Base-by-base conservation (phyloP, 2,888 invertebrate species). In the Listrodromus nycthemerus region DNA sequence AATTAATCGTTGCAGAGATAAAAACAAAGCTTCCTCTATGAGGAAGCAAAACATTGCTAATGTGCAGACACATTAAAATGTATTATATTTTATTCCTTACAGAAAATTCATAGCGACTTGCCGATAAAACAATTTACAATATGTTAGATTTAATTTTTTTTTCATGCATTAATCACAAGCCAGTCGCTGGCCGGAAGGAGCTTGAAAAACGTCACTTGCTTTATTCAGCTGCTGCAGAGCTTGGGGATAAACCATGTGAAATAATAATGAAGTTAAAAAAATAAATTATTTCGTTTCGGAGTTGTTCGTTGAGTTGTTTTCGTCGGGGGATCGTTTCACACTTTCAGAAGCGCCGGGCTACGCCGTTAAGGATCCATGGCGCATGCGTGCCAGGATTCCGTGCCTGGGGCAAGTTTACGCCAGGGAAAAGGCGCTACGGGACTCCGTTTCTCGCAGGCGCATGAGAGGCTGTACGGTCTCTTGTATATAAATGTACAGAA, bases 301-400 rank as follows among this genome's bases (percentile, higher is more conserved):
- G 10, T 2, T 30, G 8, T 65, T 52, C 24, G 50, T 8, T 19
- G 27, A 67, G 2, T 45, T 61, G 7, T 45, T 67, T 80, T 67
- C 52, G 66, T 16, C 33, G 10, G 71, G n/a, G 70, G n/a, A 55
- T 45, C 66, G 65, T 65, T 77, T 83, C 77, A 69, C 71, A 73
- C 74, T 74, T 79, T 10, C 21, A 30, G 63, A 48, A 30, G 24
- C 21, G 37, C 65, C 75, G 71, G 41, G 30, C 50, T 50, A 67
- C 48, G 27, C 30, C 30, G 41, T 69, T 45, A 52, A 78, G 30
- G 85, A 84, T 85, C 75, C 45, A 65, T 45, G 66, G 75, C 76
- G 83, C 83, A 76, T 80, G 80, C 71, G 83, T 30, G 27, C 48
- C n/a, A 37, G 74, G 58, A 76, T 73, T 61, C 69, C 78, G 45